A percentile compares a stretch with the other conserved stretches of the same genome.
Evolutionary conservation across 2,797 vertebrate genomes (phyloP).

Genomic region (Myotis myotis): DNA sequence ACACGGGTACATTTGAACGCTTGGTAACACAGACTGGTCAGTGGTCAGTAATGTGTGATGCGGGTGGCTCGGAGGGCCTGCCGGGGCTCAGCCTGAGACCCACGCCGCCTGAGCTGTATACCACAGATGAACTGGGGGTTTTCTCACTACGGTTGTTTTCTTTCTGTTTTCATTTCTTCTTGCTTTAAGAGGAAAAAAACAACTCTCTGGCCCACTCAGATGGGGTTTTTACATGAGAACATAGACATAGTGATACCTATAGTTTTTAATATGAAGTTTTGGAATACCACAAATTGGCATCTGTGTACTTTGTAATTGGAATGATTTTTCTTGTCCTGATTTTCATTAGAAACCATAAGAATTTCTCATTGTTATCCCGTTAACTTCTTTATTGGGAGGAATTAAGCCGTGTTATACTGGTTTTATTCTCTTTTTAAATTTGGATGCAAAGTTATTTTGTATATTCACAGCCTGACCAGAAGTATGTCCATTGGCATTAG

Average conservation of each 20-base stretch:
- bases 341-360: too few relatives aligned
- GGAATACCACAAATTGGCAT: too few relatives aligned
- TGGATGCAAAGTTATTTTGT: too few relatives aligned
- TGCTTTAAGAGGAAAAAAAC: constrained; percentile 20
- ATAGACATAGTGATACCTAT: background rate
- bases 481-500: too few relatives aligned
- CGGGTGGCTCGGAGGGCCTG: constrained; percentile 50
- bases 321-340: too few relatives aligned
- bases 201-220: constrained; percentile 44
- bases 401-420: too few relatives aligned
- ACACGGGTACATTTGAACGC: constrained; percentile 35
- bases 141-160: background rate
- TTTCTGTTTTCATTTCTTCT: background rate
- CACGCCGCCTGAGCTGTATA: background rate
- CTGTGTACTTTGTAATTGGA: too few relatives aligned
- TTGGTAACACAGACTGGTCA: constrained; percentile 64
- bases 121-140: background rate
- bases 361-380: too few relatives aligned
- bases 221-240: background rate
- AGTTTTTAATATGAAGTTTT: too few relatives aligned
- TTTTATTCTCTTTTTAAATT: too few relatives aligned
- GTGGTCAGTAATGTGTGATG: constrained; percentile 61
- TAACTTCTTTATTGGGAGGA: too few relatives aligned
- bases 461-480: too few relatives aligned
- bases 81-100: background rate